Base-by-base conservation (phyloP, 2,113 vertebrate species). In the Alligator sinensis region DNA sequence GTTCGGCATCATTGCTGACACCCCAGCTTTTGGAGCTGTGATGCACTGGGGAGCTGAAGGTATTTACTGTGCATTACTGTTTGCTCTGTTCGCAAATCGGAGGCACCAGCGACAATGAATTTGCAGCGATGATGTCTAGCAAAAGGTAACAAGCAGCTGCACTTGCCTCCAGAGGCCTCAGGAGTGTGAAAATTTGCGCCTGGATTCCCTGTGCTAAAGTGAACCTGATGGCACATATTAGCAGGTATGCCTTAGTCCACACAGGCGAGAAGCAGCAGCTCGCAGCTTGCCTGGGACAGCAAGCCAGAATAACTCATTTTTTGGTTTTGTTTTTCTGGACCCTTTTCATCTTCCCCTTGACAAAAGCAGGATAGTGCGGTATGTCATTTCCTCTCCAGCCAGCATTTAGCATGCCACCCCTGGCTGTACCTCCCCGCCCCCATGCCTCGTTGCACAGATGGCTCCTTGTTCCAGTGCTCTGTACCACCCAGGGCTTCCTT, bases 401-500 rank as follows among this genome's bases (percentile, higher is more conserved):
- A 89, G 89, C 66, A 77, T 93, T 93, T 93, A 91, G 82, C 11
- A 5, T 96, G 95, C 92, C 95, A 97, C 90, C 1, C 2, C 80
- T 81, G 96, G 95, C 84, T 90, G 57, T 95, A 91, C 91, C 91
- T 95, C 90, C 86, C 66, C 95, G 88, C 92, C 81, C 77, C 59
- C 59, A 61, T 14, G 9, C 77, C 91, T 92, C 0, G 58, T 47
- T 91, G 96, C 96, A 96, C 95, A 94, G 86, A 93, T 96, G 82
- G n/a, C 94, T 96, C 90, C 94, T 96, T 97, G 93, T 96, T 96
- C 90, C 93, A 90, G 68, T 91, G 66, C 77, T 91, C 94, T 74
- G 91, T 94, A 95, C 95, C 96, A 96, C 96, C 96, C 96, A 95
- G 88, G 84, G 90, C 78, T 97, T 97, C 96, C 96, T 96, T 96